Percentiles rank a stretch among this genome's conserved stretches.
phyloP scores from a whole-genome alignment of 2,888 invertebrate species.

The Piscicola geometra region DNA sequence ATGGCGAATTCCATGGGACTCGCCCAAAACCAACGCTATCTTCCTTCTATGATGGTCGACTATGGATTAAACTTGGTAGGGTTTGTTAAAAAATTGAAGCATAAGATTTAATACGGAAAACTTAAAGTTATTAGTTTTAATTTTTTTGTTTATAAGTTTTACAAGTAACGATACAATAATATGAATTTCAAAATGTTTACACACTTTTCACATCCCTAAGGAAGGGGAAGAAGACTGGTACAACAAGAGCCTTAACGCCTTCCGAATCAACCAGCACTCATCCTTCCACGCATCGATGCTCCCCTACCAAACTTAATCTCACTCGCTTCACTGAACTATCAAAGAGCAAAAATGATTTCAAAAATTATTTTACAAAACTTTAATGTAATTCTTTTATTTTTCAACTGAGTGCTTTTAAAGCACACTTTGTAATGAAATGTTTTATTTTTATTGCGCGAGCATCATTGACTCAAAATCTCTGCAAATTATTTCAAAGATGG shows the following conservation, averaged over 20 bases:
- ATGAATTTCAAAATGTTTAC: not conserved
- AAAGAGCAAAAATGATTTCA: not conserved
- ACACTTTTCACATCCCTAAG: conserved; percentile 27
- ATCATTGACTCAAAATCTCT: too few species aligned
- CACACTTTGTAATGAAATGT: too few species aligned
- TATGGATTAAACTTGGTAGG: conserved; percentile 41
- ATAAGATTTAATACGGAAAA: too few species aligned
- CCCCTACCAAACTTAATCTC: conserved; percentile 72
- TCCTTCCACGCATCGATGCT: conserved; percentile 92
- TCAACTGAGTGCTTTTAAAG: too few species aligned
- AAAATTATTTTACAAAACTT: too few species aligned
- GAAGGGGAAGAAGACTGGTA: conserved; percentile 80
- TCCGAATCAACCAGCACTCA: conserved; percentile 86
- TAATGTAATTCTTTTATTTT: too few species aligned
- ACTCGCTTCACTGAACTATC: not conserved
- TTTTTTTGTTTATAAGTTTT: not conserved
- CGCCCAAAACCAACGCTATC: conserved; percentile 36
- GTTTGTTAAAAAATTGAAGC: not conserved
- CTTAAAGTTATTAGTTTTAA: too few species aligned
- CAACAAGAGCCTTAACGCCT: conserved; percentile 91
- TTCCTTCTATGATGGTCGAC: conserved; percentile 39
- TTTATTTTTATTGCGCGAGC: too few species aligned
- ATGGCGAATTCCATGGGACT: conserved; percentile 37
- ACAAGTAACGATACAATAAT: too few species aligned
- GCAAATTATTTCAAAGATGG: too few species aligned